Conservation (phyloP, 2,113 vertebrate species). For the Chamaea fasciata region DNA sequence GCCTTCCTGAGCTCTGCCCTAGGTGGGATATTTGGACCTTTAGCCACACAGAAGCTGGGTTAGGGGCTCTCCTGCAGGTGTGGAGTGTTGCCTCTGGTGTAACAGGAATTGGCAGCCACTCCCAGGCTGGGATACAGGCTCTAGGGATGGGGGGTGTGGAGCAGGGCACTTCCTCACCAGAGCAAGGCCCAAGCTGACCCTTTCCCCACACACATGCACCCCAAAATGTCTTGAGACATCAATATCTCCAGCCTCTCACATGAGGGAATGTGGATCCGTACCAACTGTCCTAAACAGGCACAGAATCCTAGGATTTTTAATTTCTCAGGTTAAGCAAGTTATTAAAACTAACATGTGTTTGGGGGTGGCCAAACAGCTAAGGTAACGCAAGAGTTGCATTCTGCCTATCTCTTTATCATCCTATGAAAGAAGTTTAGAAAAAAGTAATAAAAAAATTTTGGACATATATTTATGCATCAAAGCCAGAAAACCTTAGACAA, state of each 20-base stretch:
- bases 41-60: not conserved
- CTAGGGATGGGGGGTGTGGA: no score
- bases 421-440: not conserved
- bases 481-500: not conserved
- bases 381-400: not conserved
- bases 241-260: not conserved
- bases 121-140: not conserved
- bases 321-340: not conserved
- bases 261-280: not conserved
- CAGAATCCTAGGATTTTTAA: not conserved
- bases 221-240: not conserved
- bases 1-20: no score
- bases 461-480: not conserved
- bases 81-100: not conserved
- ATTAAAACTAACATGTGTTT: not conserved
- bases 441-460: no score
- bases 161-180: not conserved
- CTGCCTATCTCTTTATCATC: not conserved
- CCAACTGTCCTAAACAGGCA: not conserved
- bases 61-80: no score
- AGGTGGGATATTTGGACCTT: not conserved
- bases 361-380: not conserved
- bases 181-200: not conserved
- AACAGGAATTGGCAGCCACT: not conserved
- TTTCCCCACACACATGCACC: rapidly evolving